Conservation (phyloP, 2,888 invertebrate species). For the Epicampocera succincta region DNA sequence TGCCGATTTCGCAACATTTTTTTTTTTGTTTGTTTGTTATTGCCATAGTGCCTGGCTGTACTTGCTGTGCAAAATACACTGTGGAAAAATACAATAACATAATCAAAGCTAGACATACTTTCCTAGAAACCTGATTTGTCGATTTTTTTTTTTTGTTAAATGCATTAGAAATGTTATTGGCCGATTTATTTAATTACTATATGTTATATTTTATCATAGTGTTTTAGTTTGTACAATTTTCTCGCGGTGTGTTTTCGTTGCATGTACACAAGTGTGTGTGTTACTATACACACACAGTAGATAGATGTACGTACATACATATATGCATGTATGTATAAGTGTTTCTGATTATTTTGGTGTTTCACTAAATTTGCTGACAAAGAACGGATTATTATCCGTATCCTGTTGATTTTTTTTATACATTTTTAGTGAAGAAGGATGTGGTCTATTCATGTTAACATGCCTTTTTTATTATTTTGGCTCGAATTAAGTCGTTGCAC, state of each 20-base stretch:
- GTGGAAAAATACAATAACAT: conserved; percentile 18
- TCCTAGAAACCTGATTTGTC: no score
- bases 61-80: conserved; percentile 52
- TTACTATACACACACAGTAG: no score
- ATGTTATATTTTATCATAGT: not conserved
- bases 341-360: conserved; percentile 68
- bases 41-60: conserved; percentile 58
- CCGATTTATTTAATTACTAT: no score
- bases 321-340: conserved; percentile 70
- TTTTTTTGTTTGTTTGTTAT: conserved; percentile 72
- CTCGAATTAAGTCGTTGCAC: conserved; percentile 64
- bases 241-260: conserved; percentile 20
- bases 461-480: conserved; percentile 55
- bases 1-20: conserved; percentile 80
- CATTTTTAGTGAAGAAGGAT: conserved; percentile 73
- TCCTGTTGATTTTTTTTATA: conserved; percentile 71
- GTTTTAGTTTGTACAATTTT: not conserved
- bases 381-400: conserved; percentile 79
- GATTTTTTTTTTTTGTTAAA: no score
- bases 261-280: no score
- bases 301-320: not conserved
- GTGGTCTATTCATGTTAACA: conserved; percentile 70
- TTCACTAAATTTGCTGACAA: conserved; percentile 80
- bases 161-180: no score
- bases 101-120: no score